Evolutionary conservation across 1,140 invertebrate species (phyloP), one percentile per base, ranked within the genome.

Genomic region (Brachionus plicatilis): DNA sequence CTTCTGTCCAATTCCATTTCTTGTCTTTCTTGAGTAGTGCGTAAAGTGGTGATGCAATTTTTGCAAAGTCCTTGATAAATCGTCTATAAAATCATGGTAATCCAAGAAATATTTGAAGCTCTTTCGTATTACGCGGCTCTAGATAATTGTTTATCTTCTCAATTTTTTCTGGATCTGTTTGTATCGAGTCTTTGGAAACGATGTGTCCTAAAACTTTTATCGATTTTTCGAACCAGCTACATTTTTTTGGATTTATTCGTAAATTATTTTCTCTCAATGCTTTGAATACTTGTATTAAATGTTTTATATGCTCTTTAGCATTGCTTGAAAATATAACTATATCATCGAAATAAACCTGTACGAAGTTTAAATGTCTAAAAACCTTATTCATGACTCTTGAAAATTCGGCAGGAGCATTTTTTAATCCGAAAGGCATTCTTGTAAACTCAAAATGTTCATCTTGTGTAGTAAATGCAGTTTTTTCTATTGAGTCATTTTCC

Each of bases 21-120:
- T 17, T 29, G 7, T 90, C 87, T 85, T 91, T 90, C 84, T 88
- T 88, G 27, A 88, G 78, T 7, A 91, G 84, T 3, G 87, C 78
- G 11, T 88, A 85, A 33, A 92, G 85, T 66, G 88, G 85, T 20
- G 85, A 83, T n/a, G n/a, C n/a, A n/a, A n/a, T n/a, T n/a, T n/a
- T 8, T 29, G 88, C 85, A 84, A 72, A 72, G 1, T 85, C 72
- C 14, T 24, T 20, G 27, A 88, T 85, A 84, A 86, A 88, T 45
- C 85, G 78, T 9, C 87, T 37, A 84, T 88, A 87, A 72, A 87
- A 88, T 29, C 85, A 85, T 7, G 85, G 80, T 80, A 87, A 85
- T 60, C 87, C 87, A 2, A 89, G 33, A 78, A 89, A 89, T 9
- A 53, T 45, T 79, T 66, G 65, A 27, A 66, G 65, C 11, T 66